Percentiles rank a stretch among this genome's conserved stretches.
Evolutionary conservation across 2,113 vertebrate genomes (phyloP).

Genomic region (human): GRCh38 chr1:243781501-243782000

Average conservation of each 20-base stretch:
- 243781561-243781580: neutral
- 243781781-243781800: neutral
- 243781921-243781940: too few species aligned
- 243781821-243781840: neutral
- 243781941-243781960: too few species aligned
- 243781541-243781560: neutral
- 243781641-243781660: neutral
- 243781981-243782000: too few species aligned
- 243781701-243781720: neutral
- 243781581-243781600: neutral
- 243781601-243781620: neutral
- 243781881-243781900: too few species aligned
- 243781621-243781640: neutral
- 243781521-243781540: neutral
- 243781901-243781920: too few species aligned
- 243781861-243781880: too few species aligned
- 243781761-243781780: neutral
- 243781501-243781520: neutral
- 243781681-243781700: neutral
- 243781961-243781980: too few species aligned
- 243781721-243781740: neutral
- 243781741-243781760: conserved; percentile 25
- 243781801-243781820: neutral
- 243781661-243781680: neutral
- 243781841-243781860: too few species aligned